These are phyloP conservation scores for Ischnus inquisitorius DNA, from an alignment of 2,888 invertebrate species.

Conservation along the genomic window DNA sequence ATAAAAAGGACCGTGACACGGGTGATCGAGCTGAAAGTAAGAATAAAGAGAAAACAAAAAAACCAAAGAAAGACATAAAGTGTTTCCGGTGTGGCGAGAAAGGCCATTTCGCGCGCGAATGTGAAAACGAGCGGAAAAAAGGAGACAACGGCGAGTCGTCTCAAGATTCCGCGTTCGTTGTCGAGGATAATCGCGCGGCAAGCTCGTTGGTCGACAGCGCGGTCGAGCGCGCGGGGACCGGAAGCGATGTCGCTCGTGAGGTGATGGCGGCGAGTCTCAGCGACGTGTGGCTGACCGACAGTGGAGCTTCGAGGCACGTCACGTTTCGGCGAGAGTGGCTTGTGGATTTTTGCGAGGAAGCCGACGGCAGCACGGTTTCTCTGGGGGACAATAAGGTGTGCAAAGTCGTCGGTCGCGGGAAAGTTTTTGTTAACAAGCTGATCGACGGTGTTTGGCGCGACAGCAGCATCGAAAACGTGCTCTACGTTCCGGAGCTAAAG, in stretches of 20 bases:
- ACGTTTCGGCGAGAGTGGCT: constrained; percentile 59
- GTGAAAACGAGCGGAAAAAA: too few species aligned
- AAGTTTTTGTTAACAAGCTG: background rate
- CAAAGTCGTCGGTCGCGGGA: background rate
- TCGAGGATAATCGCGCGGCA: background rate
- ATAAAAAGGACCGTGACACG: too few species aligned
- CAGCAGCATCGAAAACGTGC: constrained; percentile 60
- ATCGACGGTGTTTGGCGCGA: background rate
- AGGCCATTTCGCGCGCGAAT: too few species aligned
- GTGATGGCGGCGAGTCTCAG: constrained; percentile 9
- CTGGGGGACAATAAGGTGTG: background rate
- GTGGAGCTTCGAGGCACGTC: constrained; percentile 60
- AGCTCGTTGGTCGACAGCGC: background rate
- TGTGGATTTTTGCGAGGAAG: constrained; percentile 16
- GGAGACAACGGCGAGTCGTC: too few species aligned
- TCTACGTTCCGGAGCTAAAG: constrained; percentile 65
- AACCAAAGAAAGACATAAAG: constrained; percentile 8
- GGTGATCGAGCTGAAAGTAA: too few species aligned
- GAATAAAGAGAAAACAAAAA: constrained; percentile 18
- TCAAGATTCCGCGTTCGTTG: background rate
- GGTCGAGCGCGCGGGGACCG: background rate
- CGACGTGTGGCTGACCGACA: constrained; percentile 58
- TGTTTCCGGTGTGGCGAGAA: too few species aligned
- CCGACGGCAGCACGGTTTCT: background rate
- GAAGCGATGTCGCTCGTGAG: background rate